A percentile compares a stretch with the other conserved stretches of the same genome.
These are phyloP conservation scores for Pterophyllum scalare DNA, from an alignment of 2,113 vertebrate species.

Conservation along the genomic window DNA sequence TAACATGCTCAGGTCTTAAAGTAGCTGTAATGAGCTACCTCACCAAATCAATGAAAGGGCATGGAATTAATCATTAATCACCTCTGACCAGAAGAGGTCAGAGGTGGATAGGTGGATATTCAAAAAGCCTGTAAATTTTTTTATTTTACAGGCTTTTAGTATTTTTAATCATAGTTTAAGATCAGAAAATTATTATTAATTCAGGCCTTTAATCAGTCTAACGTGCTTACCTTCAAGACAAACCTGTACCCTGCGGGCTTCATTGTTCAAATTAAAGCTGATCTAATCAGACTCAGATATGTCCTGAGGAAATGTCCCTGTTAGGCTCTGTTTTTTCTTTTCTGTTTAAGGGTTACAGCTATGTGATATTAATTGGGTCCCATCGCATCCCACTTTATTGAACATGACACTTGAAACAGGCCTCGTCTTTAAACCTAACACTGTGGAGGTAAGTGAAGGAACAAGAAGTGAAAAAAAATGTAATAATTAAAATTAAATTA, in stretches of 20 bases:
- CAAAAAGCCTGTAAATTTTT: neutral
- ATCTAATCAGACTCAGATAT: conserved; percentile 83
- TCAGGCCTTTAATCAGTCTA: neutral
- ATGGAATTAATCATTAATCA: neutral
- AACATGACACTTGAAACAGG: conserved; percentile 83
- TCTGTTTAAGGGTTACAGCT: conserved; percentile 79
- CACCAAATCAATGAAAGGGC: neutral
- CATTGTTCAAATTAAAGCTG: conserved; percentile 83
- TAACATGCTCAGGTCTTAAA: neutral
- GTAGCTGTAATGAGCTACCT: neutral
- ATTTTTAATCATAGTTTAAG: neutral
- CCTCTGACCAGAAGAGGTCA: neutral
- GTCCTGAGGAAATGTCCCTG: conserved; percentile 75
- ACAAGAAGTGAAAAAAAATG: conserved; percentile 39
- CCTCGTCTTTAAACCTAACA: conserved; percentile 78
- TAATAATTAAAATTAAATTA: conserved; percentile 84
- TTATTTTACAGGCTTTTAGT: neutral
- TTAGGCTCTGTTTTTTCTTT: conserved; percentile 74
- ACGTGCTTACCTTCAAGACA: conserved; percentile 41
- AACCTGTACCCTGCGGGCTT: conserved; percentile 70
- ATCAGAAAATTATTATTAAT: neutral
- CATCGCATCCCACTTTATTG: conserved; percentile 83
- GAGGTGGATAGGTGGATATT: neutral
- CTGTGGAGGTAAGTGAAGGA: conserved; percentile 34
- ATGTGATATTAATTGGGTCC: conserved; percentile 89